phyloP scores from a whole-genome alignment of 2,797 vertebrate species.

The Aldrovandia affinis region DNA sequence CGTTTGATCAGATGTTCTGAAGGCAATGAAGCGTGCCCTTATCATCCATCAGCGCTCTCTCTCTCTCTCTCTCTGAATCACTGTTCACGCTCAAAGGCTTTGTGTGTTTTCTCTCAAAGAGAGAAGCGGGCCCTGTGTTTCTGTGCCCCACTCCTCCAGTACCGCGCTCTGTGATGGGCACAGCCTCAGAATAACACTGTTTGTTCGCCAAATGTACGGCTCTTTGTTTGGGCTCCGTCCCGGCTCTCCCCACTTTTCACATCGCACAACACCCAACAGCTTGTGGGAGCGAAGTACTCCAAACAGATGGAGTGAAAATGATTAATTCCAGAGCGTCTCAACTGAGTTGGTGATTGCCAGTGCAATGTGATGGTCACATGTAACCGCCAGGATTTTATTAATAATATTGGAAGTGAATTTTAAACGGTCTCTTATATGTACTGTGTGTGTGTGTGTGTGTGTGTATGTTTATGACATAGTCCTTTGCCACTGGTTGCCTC shows the following conservation, averaged over 20 bases:
- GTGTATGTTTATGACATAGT: too few species aligned
- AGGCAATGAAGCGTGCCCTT: too few species aligned
- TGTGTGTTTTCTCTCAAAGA: not conserved
- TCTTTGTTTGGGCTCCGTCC: constrained; percentile 10
- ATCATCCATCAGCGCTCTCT: not conserved
- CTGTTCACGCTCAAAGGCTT: not conserved
- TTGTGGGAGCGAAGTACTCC: not conserved
- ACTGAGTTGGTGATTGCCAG: too few species aligned
- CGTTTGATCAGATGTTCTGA: too few species aligned
- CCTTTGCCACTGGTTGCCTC: too few species aligned
- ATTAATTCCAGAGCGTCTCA: not conserved
- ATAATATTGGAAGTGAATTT: too few species aligned
- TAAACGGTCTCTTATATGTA: too few species aligned
- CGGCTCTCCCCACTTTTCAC: not conserved
- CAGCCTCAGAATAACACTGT: not conserved
- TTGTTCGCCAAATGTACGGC: not conserved
- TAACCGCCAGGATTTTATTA: too few species aligned
- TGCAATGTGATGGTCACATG: not conserved
- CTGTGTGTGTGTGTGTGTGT: too few species aligned
- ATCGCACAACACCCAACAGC: not conserved
- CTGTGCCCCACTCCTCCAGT: not conserved
- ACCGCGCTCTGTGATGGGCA: not conserved
- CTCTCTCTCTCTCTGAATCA: not conserved
- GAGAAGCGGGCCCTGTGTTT: not conserved
- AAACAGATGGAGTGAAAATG: not conserved